Conservation (phyloP, 2,797 vertebrate species). For the Enteromius paludinosus region DNA sequence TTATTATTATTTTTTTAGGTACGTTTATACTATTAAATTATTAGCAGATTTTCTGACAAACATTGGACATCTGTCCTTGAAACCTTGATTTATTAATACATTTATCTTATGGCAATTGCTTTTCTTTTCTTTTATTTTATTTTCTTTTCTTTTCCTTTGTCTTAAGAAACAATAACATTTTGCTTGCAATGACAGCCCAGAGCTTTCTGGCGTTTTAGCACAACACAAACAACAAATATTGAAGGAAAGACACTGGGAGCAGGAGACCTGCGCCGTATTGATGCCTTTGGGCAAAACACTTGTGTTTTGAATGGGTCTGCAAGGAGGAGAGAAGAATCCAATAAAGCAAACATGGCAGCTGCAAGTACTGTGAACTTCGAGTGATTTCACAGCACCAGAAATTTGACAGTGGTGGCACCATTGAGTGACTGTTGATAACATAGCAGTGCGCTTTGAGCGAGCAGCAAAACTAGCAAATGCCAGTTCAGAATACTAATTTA, state of each 20-base stretch:
- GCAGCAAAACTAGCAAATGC: constrained; percentile 64
- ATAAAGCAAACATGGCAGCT: constrained; percentile 74
- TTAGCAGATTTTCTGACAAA: not conserved
- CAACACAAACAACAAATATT: constrained; percentile 42
- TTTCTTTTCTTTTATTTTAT: not conserved
- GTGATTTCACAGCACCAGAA: constrained; percentile 73
- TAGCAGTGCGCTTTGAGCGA: constrained; percentile 60
- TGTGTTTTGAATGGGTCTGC: constrained; percentile 64
- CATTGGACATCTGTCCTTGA: not conserved
- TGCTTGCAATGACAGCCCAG: constrained; percentile 36
- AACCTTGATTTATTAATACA: constrained; percentile 35
- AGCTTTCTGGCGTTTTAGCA: constrained; percentile 43
- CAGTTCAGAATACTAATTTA: constrained; percentile 73
- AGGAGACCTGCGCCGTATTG: constrained; percentile 61
- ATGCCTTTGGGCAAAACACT: constrained; percentile 71
- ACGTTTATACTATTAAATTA: too few species aligned
- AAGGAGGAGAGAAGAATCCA: constrained; percentile 63
- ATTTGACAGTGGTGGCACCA: constrained; percentile 71
- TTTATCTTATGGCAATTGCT: not conserved
- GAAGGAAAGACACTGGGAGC: constrained; percentile 63
- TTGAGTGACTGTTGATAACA: constrained; percentile 73
- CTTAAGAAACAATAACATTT: constrained; percentile 37
- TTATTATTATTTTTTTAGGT: too few species aligned
- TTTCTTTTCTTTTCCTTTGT: not conserved
- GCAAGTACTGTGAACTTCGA: constrained; percentile 71